A percentile compares a stretch with the other conserved stretches of the same genome.
These are phyloP conservation scores for Clanis bilineata DNA, from an alignment of 2,888 invertebrate genomes.

Conservation along the genomic window DNA sequence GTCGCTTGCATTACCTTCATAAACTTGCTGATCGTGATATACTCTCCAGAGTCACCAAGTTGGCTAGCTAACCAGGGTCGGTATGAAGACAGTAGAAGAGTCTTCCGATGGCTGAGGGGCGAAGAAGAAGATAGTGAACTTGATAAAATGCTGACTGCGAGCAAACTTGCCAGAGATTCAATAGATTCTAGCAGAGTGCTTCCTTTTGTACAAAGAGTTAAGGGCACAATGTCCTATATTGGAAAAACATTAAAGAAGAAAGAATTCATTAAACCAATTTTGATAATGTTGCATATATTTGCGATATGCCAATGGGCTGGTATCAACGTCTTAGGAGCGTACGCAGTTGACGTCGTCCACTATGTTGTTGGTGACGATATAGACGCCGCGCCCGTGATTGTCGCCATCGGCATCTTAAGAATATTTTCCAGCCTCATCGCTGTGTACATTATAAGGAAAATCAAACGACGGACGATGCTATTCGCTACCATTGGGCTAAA, in stretches of 20 bases:
- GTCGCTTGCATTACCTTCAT: constrained; percentile 60
- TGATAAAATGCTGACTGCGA: constrained; percentile 32
- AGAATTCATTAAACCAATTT: constrained; percentile 69
- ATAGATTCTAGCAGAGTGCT: constrained; percentile 3
- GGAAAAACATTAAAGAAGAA: constrained; percentile 32
- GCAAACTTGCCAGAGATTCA: constrained; percentile 16
- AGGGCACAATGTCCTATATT: constrained; percentile 11
- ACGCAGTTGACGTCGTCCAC: constrained; percentile 20
- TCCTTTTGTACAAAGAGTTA: neutral
- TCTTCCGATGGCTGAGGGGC: constrained; percentile 81
- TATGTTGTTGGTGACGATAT: neutral
- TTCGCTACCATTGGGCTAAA: constrained; percentile 19
- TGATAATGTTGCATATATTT: constrained; percentile 29
- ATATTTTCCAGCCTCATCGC: constrained; percentile 20
- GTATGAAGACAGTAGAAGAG: constrained; percentile 70
- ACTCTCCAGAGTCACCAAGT: constrained; percentile 81
- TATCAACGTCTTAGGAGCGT: constrained; percentile 22
- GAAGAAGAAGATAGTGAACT: constrained; percentile 52
- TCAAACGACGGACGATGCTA: constrained; percentile 25
- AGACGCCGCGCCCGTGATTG: neutral
- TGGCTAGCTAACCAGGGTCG: constrained; percentile 81
- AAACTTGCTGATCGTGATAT: constrained; percentile 52
- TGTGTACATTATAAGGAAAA: constrained; percentile 23
- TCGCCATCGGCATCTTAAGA: constrained; percentile 16
- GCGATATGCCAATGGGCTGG: constrained; percentile 27